A percentile compares a stretch with the other conserved stretches of the same genome.
Evolutionary conservation across 2,113 vertebrate species (phyloP).

Genomic region (Phocoena phocoena): DNA sequence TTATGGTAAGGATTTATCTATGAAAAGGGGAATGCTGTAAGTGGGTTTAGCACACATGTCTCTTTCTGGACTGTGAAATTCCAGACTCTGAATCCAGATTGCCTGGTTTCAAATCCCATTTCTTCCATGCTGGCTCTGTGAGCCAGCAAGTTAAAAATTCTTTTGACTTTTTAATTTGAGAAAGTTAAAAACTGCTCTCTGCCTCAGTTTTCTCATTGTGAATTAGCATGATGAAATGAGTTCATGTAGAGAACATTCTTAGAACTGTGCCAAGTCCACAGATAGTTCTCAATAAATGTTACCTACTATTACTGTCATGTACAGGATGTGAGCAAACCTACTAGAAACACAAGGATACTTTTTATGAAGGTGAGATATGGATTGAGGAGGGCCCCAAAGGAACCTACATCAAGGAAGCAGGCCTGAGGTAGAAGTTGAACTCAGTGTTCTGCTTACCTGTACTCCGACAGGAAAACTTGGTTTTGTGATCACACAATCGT

Average conservation of each 20-base stretch:
- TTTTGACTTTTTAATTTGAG: background rate
- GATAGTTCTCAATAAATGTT: background rate
- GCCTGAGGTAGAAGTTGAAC: background rate
- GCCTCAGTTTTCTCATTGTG: background rate
- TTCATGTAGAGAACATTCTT: background rate
- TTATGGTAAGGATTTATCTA: background rate
- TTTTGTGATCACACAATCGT: constrained; percentile 92
- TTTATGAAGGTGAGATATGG: background rate
- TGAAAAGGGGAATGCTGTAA: background rate
- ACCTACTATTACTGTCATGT: background rate
- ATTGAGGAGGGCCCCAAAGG: accelerated
- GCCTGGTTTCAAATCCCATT: background rate
- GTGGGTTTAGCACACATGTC: background rate
- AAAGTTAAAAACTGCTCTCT: background rate
- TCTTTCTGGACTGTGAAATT: background rate
- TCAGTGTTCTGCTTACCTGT: constrained; percentile 86
- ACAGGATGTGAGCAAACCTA: background rate
- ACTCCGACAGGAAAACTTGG: constrained; percentile 95
- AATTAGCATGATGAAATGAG: background rate
- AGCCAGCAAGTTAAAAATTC: background rate
- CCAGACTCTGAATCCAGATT: background rate
- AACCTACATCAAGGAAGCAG: background rate
- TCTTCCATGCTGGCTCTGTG: background rate
- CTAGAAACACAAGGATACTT: background rate
- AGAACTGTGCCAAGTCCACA: background rate